Conservation (phyloP, 2,888 invertebrate species). For the Coenonympha glycerion region DNA sequence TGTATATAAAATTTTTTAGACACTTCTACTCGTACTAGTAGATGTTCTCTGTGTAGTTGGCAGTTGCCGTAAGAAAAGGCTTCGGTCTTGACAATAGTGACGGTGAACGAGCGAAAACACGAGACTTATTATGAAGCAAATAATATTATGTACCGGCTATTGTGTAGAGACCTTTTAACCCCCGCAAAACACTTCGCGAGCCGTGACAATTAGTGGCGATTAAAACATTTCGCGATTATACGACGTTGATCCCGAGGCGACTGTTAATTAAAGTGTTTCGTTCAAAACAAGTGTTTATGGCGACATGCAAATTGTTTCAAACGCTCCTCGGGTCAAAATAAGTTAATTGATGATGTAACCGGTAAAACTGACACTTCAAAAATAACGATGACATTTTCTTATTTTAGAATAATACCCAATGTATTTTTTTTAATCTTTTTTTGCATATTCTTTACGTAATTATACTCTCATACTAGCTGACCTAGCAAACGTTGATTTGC, state of each 20-base stretch:
- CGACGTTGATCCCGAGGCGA: slow-evolving; percentile 36
- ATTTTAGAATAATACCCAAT: no score
- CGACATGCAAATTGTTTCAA: slow-evolving; percentile 1
- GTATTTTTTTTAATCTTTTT: no score
- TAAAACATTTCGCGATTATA: slow-evolving; percentile 43
- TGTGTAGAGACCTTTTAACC: slow-evolving; percentile 1
- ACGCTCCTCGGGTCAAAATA: neutral
- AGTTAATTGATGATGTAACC: slow-evolving; percentile 4
- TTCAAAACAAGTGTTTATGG: slow-evolving; percentile 15
- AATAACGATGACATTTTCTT: neutral
- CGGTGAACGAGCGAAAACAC: neutral
- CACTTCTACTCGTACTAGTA: no score
- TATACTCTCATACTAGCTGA: no score
- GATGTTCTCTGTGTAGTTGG: no score
- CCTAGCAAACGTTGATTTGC: no score
- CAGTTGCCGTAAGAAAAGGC: no score
- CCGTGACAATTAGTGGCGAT: slow-evolving; percentile 33
- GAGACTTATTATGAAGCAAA: neutral
- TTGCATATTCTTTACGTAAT: no score
- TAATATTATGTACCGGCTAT: neutral
- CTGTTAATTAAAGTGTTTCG: slow-evolving; percentile 50
- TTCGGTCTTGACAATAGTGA: neutral
- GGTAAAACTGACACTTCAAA: neutral
- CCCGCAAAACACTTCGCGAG: slow-evolving; percentile 11
- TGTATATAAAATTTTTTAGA: no score